Conservation (phyloP, 2,113 vertebrate genomes). For the Semicossyphus pulcher region DNA sequence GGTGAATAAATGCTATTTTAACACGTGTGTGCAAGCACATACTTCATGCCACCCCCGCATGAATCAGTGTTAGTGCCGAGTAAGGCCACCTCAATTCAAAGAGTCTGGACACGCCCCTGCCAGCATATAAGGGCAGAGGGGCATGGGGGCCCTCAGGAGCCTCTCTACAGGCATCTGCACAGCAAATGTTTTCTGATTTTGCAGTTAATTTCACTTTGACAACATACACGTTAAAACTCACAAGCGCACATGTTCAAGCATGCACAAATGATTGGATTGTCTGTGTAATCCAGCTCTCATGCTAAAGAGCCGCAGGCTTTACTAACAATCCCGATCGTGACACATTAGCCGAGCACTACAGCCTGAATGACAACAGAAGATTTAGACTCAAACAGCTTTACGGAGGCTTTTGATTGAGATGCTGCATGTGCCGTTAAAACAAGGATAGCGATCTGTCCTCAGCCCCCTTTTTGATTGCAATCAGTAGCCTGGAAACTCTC, state of each 20-base stretch:
- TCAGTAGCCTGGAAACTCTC: slow-evolving; percentile 55
- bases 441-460: slow-evolving; percentile 34
- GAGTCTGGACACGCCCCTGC: too few relatives aligned
- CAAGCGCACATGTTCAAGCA: slow-evolving; percentile 10
- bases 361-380: slow-evolving; percentile 48
- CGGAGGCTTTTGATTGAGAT: slow-evolving; percentile 38
- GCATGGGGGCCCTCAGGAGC: slow-evolving; percentile 88
- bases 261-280: slow-evolving; percentile 52
- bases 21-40: too few relatives aligned
- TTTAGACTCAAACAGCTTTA: slow-evolving; percentile 61
- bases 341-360: slow-evolving; percentile 27
- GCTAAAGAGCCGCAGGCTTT: slow-evolving; percentile 46
- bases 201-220: slow-evolving; percentile 29
- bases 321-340: slow-evolving; percentile 43
- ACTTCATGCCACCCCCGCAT: too few relatives aligned
- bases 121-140: too few relatives aligned
- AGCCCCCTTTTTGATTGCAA: slow-evolving; percentile 64
- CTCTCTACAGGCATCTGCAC: slow-evolving; percentile 75
- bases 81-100: too few relatives aligned
- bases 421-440: slow-evolving; percentile 29
- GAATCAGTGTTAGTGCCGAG: too few relatives aligned
- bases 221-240: neutral
- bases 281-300: slow-evolving; percentile 60
- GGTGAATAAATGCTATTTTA: too few relatives aligned
- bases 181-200: slow-evolving; percentile 20